These are phyloP conservation scores for Ceratitis capitata DNA, from an alignment of 1,140 invertebrate species.

Conservation along the genomic window DNA sequence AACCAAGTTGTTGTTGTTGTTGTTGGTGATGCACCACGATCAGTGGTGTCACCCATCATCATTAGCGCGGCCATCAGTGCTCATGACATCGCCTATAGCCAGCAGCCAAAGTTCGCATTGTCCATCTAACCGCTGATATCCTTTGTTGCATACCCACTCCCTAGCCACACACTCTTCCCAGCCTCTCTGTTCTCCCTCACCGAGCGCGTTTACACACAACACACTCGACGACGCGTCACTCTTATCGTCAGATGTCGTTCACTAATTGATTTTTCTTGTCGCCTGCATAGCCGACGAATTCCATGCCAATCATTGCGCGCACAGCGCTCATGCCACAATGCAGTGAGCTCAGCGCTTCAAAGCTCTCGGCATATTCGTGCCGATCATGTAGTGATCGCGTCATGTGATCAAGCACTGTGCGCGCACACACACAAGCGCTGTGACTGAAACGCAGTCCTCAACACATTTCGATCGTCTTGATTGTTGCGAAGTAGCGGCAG, in stretches of 20 bases:
- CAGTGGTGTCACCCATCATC: background rate
- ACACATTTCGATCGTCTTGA: background rate
- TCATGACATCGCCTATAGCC: background rate
- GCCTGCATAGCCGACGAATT: constrained; percentile 50
- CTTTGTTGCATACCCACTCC: background rate
- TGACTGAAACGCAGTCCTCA: background rate
- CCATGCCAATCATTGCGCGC: constrained; percentile 23
- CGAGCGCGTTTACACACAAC: too few relatives aligned
- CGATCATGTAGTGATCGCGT: too few relatives aligned
- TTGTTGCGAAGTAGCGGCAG: background rate
- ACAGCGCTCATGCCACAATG: background rate
- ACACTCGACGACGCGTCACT: constrained; percentile 47
- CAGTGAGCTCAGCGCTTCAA: background rate
- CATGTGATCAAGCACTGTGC: constrained; percentile 1
- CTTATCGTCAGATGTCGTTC: constrained; percentile 65
- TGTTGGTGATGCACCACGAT: background rate
- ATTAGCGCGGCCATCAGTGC: constrained; percentile 12
- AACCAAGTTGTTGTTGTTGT: background rate
- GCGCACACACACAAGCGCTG: background rate
- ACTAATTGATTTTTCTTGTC: constrained; percentile 66
- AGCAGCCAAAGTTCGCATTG: background rate
- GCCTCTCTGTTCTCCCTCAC: background rate
- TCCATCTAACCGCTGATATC: constrained; percentile 14
- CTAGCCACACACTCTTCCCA: background rate
- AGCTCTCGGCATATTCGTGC: background rate